Conservation (phyloP, 2,113 vertebrate genomes). For the Bos javanicus region DNA sequence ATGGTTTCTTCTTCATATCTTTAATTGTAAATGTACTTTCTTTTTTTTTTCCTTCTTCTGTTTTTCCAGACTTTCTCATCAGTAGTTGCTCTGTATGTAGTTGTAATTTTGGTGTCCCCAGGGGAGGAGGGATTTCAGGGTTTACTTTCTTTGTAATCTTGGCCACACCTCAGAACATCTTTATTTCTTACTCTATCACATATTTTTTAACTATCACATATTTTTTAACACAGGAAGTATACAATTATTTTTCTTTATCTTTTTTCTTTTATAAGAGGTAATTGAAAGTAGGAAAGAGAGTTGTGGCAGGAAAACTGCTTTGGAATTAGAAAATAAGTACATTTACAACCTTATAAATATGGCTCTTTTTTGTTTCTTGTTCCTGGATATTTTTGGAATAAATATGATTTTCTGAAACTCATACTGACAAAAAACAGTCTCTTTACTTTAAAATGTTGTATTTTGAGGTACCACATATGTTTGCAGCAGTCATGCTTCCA, state of each 20-base stretch:
- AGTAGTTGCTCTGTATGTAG: neutral
- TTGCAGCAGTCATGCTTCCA: neutral
- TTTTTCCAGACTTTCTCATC: neutral
- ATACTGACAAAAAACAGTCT: neutral
- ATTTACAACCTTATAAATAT: neutral
- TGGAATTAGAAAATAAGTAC: neutral
- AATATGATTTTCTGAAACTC: constrained; percentile 8
- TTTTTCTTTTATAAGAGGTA: neutral
- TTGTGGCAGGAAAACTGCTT: neutral
- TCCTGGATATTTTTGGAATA: constrained; percentile 15
- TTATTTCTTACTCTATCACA: neutral
- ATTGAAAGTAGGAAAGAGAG: neutral
- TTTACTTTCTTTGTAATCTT: neutral
- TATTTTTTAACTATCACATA: neutral
- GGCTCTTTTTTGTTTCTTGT: neutral
- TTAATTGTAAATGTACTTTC: neutral
- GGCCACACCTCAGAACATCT: neutral
- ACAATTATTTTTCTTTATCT: neutral
- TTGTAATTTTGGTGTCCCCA: neutral
- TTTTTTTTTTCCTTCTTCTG: neutral
- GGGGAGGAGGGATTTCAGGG: neutral
- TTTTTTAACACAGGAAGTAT: neutral
- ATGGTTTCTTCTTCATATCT: neutral
- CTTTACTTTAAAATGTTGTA: neutral
- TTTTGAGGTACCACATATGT: neutral